Evolutionary conservation across 1,140 invertebrate species (phyloP).

Genomic region (Aphelinus atriplicis): DNA sequence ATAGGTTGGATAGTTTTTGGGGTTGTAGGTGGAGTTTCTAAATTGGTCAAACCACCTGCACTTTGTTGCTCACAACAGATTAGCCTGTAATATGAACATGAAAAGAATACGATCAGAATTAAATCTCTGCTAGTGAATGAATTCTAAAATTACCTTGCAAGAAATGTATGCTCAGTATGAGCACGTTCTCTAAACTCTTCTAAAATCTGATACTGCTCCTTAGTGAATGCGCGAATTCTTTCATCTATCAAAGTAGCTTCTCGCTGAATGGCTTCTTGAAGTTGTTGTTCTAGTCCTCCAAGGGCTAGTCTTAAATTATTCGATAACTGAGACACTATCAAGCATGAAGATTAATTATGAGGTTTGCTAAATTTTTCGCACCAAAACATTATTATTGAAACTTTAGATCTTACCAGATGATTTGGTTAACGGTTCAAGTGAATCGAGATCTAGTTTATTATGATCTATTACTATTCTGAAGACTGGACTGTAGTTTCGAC

Average conservation of each 20-base stretch:
- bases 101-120: background rate
- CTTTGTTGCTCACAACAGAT: slow-evolving; percentile 49
- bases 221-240: slow-evolving; percentile 65
- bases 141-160: slow-evolving; percentile 56
- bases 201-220: slow-evolving; percentile 65
- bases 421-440: slow-evolving; percentile 53
- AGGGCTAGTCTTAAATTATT: slow-evolving; percentile 56
- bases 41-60: slow-evolving; percentile 42
- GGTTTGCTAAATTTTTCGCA: background rate
- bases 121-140: slow-evolving; percentile 4
- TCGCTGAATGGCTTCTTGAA: slow-evolving; percentile 63
- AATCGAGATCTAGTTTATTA: slow-evolving; percentile 49
- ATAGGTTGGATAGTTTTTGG: slow-evolving; percentile 47
- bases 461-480: slow-evolving; percentile 62
- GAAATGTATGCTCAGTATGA: slow-evolving; percentile 64
- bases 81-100: slow-evolving; percentile 42
- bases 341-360: too few species aligned
- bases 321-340: slow-evolving; percentile 55
- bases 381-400: slow-evolving; percentile 4
- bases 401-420: slow-evolving; percentile 54
- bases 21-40: slow-evolving; percentile 48
- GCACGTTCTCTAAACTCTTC: slow-evolving; percentile 65
- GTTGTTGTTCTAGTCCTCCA: slow-evolving; percentile 64
- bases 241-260: slow-evolving; percentile 64
- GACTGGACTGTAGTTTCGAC: slow-evolving; percentile 58